Base-by-base conservation (phyloP, 2,888 invertebrate species). In the Scrobipalpa atriplicella region DNA sequence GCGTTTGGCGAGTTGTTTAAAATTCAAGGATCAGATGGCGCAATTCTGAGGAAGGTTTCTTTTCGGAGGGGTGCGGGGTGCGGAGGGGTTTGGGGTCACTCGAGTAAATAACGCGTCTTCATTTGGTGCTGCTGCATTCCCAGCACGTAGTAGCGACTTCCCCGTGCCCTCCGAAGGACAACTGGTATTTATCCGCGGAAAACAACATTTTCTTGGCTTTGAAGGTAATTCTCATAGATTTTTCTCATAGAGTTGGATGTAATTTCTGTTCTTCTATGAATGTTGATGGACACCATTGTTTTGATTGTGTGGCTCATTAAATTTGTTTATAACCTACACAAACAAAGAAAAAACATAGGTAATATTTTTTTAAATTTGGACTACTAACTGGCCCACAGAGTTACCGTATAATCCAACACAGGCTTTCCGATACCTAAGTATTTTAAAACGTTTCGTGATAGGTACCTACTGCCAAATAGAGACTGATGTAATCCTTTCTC, bases 31-130 rank as follows among this genome's bases (percentile, higher is more conserved):
- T 80, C 81, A 79, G 76, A 78, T 72, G 72, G 73, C 75, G 66
- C 85, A 83, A 85, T 84, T 83, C 82, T 79, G 78, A 73, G 82
- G 79, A 83, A 78, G 83, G 76, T 82, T 87, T 81, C 83, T 84
- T 85, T 87, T 84, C 81, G 81, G 80, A 78, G 83, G 87, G 1
- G 2, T 5, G 29, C 10, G 36, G 36, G 21, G 19, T 6, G n/a
- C 38, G n/a, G 29, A 5, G 58, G 38, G 36, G n/a, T n/a, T n/a
- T 80, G 78, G 83, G 89, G 89, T 88, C 88, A 87, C 78, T 84
- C 83, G 81, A 81, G 85, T 85, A 86, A 86, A 88, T 85, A 87
- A 83, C 85, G 84, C 82, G 83, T 87, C 87, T 85, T 83, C 80
- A 79, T 78, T 78, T 74, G 65, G 70, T 66, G 70, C 36, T 70